Evolutionary conservation across 2,888 invertebrate genomes (phyloP), one percentile per base, ranked within the genome.

Genomic region (Coelinius sp.): DNA sequence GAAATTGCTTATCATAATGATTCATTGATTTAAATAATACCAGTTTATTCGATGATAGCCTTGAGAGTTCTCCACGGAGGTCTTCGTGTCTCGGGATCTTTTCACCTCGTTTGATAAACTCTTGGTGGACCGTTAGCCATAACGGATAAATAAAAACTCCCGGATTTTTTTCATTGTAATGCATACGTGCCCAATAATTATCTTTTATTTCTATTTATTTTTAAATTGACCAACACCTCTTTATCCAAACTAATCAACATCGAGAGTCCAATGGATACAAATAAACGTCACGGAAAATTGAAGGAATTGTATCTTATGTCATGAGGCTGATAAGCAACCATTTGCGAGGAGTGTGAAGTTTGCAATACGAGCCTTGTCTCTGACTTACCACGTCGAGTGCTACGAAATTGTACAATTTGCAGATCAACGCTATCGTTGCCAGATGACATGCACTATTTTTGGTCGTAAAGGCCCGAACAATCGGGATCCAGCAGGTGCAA

Each of bases 81-180:
- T 59, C 8, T 59, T 27, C 41, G n/a, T 59, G 59, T 31, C 59
- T 35, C 59, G 35, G 31, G 59, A 59, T 59, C 41, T 63, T 12
- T 63, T 63, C 38, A 63, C 41, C 41, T 63, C 22, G 14, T 41
- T 38, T 38, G 63, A 63, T 63, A 63, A 63, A 41, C 62, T 63
- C 41, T 27, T 3, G 14, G 27, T 6, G 14, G 27, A 56, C 14
- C 14, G 17, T 35, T 7, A 14, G 59, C 59, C 10, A 20, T 20
- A 59, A 31, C 14, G 10, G 35, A 59, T 31, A 59, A 59, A 59
- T 56, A 59, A 59, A 5, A 53, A 35, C 12, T 38, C 14, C 12
- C 22, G 8, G 1, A 20, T 27, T 31, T 31, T 59, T 59, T n/a
- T 53, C 27, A 14, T 20, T 4, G 1, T 8, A 7, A 8, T 4